A percentile compares a stretch with the other conserved stretches of the same genome.
phyloP scores from a whole-genome alignment of 2,797 vertebrate genomes.

The Leuciscus waleckii region DNA sequence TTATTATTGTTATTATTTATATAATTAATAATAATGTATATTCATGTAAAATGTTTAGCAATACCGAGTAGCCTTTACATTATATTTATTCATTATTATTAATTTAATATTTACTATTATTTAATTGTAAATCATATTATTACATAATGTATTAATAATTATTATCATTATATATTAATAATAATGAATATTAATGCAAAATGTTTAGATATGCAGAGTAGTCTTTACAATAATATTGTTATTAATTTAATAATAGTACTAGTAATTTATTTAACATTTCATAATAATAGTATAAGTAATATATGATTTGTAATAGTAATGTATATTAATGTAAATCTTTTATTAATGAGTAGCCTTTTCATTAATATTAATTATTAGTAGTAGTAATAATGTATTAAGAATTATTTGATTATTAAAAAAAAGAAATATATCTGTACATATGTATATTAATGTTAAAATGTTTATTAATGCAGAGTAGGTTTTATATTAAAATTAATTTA shows the following conservation, averaged over 20 bases:
- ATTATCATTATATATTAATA: too few species aligned
- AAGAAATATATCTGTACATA: not conserved
- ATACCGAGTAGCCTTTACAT: not conserved
- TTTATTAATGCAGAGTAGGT: not conserved
- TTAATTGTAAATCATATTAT: not conserved
- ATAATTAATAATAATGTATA: not conserved
- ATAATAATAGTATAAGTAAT: not conserved
- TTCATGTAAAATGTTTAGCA: not conserved
- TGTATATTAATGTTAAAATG: not conserved
- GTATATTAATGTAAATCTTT: not conserved
- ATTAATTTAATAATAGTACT: not conserved
- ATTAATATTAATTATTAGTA: not conserved
- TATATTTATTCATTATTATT: not conserved
- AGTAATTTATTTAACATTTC: not conserved
- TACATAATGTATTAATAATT: not conserved
- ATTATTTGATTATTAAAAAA: not conserved
- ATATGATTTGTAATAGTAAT: not conserved
- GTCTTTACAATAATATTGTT: not conserved
- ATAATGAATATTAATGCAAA: not conserved
- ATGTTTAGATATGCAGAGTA: not conserved
- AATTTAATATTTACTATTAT: not conserved
- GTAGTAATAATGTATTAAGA: not conserved
- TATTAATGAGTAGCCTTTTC: not conserved
- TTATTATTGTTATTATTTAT: not conserved
- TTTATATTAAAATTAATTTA: not conserved